Percentiles rank a stretch among this genome's conserved stretches.
phyloP scores from a whole-genome alignment of 2,797 vertebrate genomes.

The Paguma larvata region DNA sequence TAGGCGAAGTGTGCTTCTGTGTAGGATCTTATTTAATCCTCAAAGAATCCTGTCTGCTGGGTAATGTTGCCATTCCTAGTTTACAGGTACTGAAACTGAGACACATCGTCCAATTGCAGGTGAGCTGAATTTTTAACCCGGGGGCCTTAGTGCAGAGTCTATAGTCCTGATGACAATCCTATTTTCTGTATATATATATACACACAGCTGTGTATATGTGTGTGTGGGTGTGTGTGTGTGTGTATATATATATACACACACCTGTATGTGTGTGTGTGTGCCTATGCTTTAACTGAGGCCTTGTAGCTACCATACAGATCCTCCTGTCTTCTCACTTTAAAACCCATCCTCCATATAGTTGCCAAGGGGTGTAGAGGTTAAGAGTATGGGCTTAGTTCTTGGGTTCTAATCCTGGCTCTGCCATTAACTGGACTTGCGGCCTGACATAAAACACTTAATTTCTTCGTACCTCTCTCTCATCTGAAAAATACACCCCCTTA shows the following conservation, averaged over 20 bases:
- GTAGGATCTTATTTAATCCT: neutral
- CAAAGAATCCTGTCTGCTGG: neutral
- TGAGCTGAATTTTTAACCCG: neutral
- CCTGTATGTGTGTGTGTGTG: too few species aligned
- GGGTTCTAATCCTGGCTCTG: neutral
- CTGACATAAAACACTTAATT: neutral
- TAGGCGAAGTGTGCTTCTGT: neutral
- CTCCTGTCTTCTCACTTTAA: neutral
- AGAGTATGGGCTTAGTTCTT: neutral
- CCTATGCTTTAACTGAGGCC: neutral
- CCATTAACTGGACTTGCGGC: neutral
- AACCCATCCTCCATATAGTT: neutral
- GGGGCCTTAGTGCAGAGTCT: neutral
- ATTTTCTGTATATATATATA: neutral
- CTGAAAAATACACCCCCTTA: neutral
- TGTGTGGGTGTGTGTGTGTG: neutral
- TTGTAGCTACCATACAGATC: neutral
- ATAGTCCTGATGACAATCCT: neutral
- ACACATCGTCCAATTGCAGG: neutral
- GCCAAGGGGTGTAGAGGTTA: too few species aligned
- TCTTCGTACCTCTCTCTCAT: neutral
- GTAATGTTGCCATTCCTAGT: neutral
- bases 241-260: neutral
- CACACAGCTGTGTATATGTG: neutral
- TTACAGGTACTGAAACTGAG: neutral